Percentiles rank a stretch among this genome's conserved stretches.
Conservation (phyloP, 2,113 vertebrate species). For the Ameiurus melas region DNA sequence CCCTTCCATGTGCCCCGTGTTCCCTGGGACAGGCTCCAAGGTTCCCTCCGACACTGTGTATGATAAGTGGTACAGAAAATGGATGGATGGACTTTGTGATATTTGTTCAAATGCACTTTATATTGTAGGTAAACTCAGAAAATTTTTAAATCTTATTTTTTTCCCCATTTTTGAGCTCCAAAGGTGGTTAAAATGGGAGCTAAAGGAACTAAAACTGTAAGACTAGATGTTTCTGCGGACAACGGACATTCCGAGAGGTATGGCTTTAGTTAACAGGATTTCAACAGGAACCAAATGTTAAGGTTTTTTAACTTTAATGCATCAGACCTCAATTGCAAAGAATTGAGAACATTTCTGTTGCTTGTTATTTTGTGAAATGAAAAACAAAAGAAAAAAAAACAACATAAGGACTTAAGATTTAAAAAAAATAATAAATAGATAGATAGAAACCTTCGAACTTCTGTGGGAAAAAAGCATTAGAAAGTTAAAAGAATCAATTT, state of each 20-base stretch:
- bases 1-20: too few species aligned
- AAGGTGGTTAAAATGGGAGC: not conserved
- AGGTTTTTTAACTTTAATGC: not conserved
- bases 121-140: not conserved
- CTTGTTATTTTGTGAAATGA: not conserved
- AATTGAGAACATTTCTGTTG: not conserved
- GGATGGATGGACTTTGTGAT: not conserved
- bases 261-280: not conserved
- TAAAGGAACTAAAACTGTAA: not conserved
- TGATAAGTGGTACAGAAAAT: too few species aligned
- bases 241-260: not conserved
- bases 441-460: not conserved
- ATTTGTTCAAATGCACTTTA: not conserved
- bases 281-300: not conserved
- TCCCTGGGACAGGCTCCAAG: too few species aligned
- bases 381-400: not conserved
- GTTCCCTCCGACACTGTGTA: too few species aligned
- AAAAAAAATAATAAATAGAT: not conserved
- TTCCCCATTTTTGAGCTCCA: not conserved
- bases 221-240: not conserved
- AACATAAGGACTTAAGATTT: not conserved
- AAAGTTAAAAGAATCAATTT: not conserved
- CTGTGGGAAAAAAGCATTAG: not conserved
- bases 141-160: too few species aligned
- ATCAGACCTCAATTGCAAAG: not conserved